Evolutionary conservation across 1,140 invertebrate species (phyloP).

Genomic region (Planococcus citri): DNA sequence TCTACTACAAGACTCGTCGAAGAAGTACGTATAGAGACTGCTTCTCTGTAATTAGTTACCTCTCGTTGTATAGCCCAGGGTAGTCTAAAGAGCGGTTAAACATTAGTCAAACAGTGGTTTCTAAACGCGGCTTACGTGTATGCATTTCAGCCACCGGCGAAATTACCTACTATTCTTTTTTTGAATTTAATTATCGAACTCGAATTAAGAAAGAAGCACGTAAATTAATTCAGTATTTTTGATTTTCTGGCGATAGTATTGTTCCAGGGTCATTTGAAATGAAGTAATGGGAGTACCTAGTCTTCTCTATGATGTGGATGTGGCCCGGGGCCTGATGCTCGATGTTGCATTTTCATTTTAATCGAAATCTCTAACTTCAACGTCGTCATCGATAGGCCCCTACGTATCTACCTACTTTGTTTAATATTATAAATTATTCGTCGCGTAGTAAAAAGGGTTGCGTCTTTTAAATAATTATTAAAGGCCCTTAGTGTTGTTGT

Average conservation of each 20-base stretch:
- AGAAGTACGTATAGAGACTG: too few species aligned
- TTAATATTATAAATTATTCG: not conserved
- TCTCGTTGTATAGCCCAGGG: conserved; percentile 1
- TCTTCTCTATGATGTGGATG: too few species aligned
- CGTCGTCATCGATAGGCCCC: too few species aligned
- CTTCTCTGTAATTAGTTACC: conserved; percentile 19
- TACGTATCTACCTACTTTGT: too few species aligned
- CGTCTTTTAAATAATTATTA: not conserved
- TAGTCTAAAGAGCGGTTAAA: conserved; percentile 3
- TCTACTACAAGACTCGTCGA: not conserved
- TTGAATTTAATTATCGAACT: conserved; percentile 1
- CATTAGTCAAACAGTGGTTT: conserved; percentile 12
- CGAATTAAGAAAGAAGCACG: conserved; percentile 7
- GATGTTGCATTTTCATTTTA: too few species aligned
- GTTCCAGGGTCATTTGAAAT: not conserved
- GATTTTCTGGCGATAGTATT: not conserved
- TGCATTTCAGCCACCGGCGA: too few species aligned
- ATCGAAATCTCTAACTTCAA: too few species aligned
- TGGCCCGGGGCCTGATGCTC: too few species aligned
- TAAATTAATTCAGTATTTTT: conserved; percentile 7
- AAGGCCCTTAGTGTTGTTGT: not conserved
- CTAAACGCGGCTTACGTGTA: not conserved
- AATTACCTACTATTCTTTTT: not conserved
- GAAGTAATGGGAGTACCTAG: not conserved
- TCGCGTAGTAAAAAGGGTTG: not conserved